Evolutionary conservation across 1,140 invertebrate species (phyloP).

Genomic region (Matsumurasca onukii): DNA sequence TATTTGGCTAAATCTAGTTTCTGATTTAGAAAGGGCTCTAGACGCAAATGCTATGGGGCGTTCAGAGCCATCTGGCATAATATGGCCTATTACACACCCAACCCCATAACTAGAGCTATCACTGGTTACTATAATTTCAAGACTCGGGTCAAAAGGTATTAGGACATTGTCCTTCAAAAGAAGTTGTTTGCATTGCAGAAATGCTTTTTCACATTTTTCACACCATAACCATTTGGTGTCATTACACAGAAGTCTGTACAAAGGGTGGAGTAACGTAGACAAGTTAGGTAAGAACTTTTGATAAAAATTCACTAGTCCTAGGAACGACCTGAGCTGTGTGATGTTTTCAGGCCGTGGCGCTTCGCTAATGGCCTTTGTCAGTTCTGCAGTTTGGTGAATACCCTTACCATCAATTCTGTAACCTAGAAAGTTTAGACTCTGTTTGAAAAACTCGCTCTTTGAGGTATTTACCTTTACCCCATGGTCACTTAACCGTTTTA

Average conservation of each 20-base stretch:
- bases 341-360: slow-evolving; percentile 6
- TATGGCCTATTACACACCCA: slow-evolving; percentile 52
- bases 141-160: slow-evolving; percentile 45
- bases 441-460: slow-evolving; percentile 9
- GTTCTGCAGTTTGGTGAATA: neutral
- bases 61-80: slow-evolving; percentile 45
- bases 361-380: neutral
- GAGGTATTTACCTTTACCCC: neutral
- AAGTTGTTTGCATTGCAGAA: slow-evolving; percentile 48
- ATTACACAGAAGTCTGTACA: slow-evolving; percentile 35
- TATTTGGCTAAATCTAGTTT: slow-evolving; percentile 22
- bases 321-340: neutral
- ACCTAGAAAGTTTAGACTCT: neutral
- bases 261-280: slow-evolving; percentile 32
- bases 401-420: slow-evolving; percentile 15
- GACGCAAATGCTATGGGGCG: slow-evolving; percentile 51
- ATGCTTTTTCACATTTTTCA: slow-evolving; percentile 40
- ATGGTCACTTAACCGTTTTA: slow-evolving; percentile 3
- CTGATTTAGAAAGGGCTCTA: slow-evolving; percentile 48
- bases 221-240: neutral
- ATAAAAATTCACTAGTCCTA: slow-evolving; percentile 26
- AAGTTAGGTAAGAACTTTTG: slow-evolving; percentile 27
- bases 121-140: slow-evolving; percentile 48
- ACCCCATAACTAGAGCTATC: slow-evolving; percentile 54
- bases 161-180: slow-evolving; percentile 36